phyloP scores from a whole-genome alignment of 2,888 invertebrate genomes.

The Andrena fulva region DNA sequence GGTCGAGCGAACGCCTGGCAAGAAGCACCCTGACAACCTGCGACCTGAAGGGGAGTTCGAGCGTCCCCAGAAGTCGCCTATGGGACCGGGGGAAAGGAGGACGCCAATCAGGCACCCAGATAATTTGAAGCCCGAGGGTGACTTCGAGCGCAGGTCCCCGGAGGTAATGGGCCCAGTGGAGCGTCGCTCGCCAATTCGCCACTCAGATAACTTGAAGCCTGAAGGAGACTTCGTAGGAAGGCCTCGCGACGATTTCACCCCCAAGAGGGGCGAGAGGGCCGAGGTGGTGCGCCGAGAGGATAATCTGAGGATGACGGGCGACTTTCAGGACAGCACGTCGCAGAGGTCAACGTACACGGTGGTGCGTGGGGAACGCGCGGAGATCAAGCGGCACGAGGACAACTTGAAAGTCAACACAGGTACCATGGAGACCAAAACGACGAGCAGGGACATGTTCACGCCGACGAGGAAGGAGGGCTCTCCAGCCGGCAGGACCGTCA shows the following conservation, averaged over 20 bases:
- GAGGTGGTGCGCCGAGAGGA: slow-evolving; percentile 84
- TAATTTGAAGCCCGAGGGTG: slow-evolving; percentile 86
- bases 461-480: slow-evolving; percentile 85
- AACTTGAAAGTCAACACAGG: slow-evolving; percentile 85
- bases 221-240: slow-evolving; percentile 86
- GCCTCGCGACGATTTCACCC: slow-evolving; percentile 86
- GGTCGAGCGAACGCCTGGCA: slow-evolving; percentile 78
- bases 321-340: slow-evolving; percentile 85
- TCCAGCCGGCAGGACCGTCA: slow-evolving; percentile 86
- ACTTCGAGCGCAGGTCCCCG: slow-evolving; percentile 85
- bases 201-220: slow-evolving; percentile 85
- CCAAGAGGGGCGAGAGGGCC: slow-evolving; percentile 86
- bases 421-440: slow-evolving; percentile 86
- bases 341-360: slow-evolving; percentile 85
- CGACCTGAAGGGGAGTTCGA: slow-evolving; percentile 86
- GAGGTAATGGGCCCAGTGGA: slow-evolving; percentile 83
- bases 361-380: slow-evolving; percentile 85
- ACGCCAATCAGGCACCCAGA: slow-evolving; percentile 80
- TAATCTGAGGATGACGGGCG: slow-evolving; percentile 85
- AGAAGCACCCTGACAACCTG: slow-evolving; percentile 85
- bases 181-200: slow-evolving; percentile 79
- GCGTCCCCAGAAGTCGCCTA: slow-evolving; percentile 86
- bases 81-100: slow-evolving; percentile 83
- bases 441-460: slow-evolving; percentile 86
- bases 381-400: slow-evolving; percentile 85